Base-by-base conservation (phyloP, 2,797 vertebrate species). In the Spondyliosoma cantharus region DNA sequence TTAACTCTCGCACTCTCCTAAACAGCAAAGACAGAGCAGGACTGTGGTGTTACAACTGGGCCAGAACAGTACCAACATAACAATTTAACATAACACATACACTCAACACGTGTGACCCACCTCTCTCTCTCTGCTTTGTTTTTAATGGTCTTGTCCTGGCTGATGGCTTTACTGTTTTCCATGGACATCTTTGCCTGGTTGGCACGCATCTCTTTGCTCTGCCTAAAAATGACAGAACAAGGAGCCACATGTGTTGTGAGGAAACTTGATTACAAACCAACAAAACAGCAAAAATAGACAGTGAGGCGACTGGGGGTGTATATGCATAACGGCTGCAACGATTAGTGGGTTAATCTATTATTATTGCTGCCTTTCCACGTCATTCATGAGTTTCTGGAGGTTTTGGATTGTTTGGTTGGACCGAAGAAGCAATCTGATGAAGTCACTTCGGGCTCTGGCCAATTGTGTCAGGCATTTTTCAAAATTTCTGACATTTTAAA, bases 121-220 rank as follows among this genome's bases (percentile, higher is more conserved):
- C 98, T 97, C 92, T 99, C 98, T 77, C 97, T 93, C 89, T 99
- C 98, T 2, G 98, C 98, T 93, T 99, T 99, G 92, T 99, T 99
- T 93, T 99, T 99, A 91, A 99, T 99, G 80, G 94, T 95, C 92
- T 99, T 99, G 92, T 99, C 98, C 90, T 99, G 98, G 90, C 97
- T 99, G 93, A 99, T 99, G 89, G 97, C 98, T 96, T 99, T 99
- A 92, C 97, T 97, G 89, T 99, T 99, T 87, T 99, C 98, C 98
- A 99, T 99, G 62, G 98, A 99, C 78, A 96, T 96, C 94, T 99
- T 99, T 27, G 98, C 97, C 90, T 99, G 98, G 92, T 98, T 99
- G 52, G 96, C 97, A 42, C 97, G 94, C 98, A 99, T 99, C 88
- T 99, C 98, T 92, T 99, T 99, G 94, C 97, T 99, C 93, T 98